Evolutionary conservation across 2,113 vertebrate genomes (phyloP), one percentile per base, ranked within the genome.

Genomic region (Lethenteron reissneri): DNA sequence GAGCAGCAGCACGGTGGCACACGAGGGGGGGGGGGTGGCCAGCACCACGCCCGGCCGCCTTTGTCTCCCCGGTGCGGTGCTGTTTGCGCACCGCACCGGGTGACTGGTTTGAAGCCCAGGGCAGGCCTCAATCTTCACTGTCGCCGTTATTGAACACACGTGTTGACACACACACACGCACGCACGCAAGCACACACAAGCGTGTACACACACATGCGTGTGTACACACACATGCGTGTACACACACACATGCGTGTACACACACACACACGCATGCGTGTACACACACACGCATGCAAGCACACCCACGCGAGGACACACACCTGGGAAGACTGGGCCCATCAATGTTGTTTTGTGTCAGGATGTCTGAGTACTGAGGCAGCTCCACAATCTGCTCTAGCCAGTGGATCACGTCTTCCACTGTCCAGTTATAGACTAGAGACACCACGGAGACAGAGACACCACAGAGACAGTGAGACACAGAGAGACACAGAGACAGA

Each of bases 341-440:
- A 11, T 25, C 25, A 11, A 68, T 68, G 64, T 68, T 68, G 25
- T 68, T 8, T 17, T 68, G n/a, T 11, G n/a, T 68, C 9, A 68
- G 25, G n/a, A 68, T 17, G n/a, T 68, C 64, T 25, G 25, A 68
- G 64, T 68, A 68, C 64, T 68, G 64, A 10, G 64, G 64, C 25
- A 68, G 25, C 64, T 68, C 64, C 64, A 68, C 64, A 25, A 25
- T 68, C 25, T 68, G n/a, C 25, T 68, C 64, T 25, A 68, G n/a
- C 64, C 64, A 68, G n/a, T 11, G 64, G 25, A 68, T n/a, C n/a
- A 68, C 64, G 25, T 68, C 64, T 3, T 68, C 64, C 10, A 25
- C n/a, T n/a, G 64, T 68, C 64, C 64, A 68, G n/a, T 68, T 68
- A 25, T 68, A 68, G n/a, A 68, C 64, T 68, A 25, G n/a, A n/a